Evolutionary conservation across 2,797 vertebrate species (phyloP), one percentile per base, ranked within the genome.

Genomic region (Muraenolepis orangiensis): DNA sequence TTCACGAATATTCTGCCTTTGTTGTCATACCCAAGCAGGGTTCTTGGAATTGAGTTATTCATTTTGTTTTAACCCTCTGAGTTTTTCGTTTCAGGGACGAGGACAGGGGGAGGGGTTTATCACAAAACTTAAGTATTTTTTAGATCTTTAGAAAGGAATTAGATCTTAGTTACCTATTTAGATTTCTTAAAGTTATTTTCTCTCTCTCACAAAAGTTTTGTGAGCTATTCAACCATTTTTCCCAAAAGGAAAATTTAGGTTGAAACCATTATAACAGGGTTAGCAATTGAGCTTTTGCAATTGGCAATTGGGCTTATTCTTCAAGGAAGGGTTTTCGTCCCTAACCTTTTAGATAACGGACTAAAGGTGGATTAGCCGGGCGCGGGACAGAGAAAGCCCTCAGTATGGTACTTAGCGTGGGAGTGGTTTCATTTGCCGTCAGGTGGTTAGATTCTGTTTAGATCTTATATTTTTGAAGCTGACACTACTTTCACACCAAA

Each of bases 21-120:
- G 74, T 78, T 26, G 30, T 32, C 30, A n/a, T 61, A 73, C 72
- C 46, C 72, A 77, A 78, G 78, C 71, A 80, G 80, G 61, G 16
- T 18, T 72, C 70, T 90, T 86, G 79, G 83, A 40, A 46, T 81
- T 84, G 18, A 70, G 75, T 81, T 81, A 78, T 73, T 84, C 74
- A 73, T 73, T 83, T 81, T 10, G 69, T 87, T 93, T 94, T 93
- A 93, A 93, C 93, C 92, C 93, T 93, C 93, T 93, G 92, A 94
- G 93, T 91, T 91, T n/a, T 85, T 88, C 77, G 12, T 78, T 64
- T 61, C 75, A 40, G 73, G 80, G 14, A 72, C 1, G 74, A 34
- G 74, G 30, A 31, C 70, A 76, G 42, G 66, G 2, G 6, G 3
- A 61, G 61, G 76, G 31, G 30, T 61, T 69, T 38, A 29, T 73